phyloP scores from a whole-genome alignment of 2,113 vertebrate genomes.

The Dicentrarchus labrax region DNA sequence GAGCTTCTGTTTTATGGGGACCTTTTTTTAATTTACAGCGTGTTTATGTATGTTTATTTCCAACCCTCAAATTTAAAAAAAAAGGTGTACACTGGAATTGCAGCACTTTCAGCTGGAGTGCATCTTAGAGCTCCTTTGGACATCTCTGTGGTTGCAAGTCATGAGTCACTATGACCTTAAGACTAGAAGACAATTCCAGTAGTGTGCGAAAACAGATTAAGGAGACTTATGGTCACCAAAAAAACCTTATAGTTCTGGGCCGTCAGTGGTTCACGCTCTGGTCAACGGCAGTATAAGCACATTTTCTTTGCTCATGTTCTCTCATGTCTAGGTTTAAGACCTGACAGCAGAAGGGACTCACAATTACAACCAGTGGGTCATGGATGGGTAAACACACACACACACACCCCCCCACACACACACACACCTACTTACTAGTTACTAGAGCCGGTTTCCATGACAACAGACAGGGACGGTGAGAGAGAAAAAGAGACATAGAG shows the following conservation, averaged over 20 bases:
- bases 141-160: neutral
- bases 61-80: neutral
- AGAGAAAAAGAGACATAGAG: slow-evolving; percentile 22
- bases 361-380: slow-evolving; percentile 72
- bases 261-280: slow-evolving; percentile 7
- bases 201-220: neutral
- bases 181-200: neutral
- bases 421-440: slow-evolving; percentile 73
- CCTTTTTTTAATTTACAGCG: neutral
- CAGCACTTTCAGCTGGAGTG: neutral
- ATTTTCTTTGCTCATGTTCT: slow-evolving; percentile 5
- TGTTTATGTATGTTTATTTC: neutral
- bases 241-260: neutral
- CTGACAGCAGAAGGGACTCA: slow-evolving; percentile 39
- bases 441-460: slow-evolving; percentile 84
- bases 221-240: neutral
- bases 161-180: neutral
- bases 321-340: slow-evolving; percentile 46
- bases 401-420: slow-evolving; percentile 15
- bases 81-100: neutral
- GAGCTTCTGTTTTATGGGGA: neutral
- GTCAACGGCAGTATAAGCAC: slow-evolving; percentile 58
- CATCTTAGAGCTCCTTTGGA: neutral
- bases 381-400: slow-evolving; percentile 56
- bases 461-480: slow-evolving; percentile 80